Base-by-base conservation (phyloP, 2,888 invertebrate genomes). In the Xestia xanthographa region DNA sequence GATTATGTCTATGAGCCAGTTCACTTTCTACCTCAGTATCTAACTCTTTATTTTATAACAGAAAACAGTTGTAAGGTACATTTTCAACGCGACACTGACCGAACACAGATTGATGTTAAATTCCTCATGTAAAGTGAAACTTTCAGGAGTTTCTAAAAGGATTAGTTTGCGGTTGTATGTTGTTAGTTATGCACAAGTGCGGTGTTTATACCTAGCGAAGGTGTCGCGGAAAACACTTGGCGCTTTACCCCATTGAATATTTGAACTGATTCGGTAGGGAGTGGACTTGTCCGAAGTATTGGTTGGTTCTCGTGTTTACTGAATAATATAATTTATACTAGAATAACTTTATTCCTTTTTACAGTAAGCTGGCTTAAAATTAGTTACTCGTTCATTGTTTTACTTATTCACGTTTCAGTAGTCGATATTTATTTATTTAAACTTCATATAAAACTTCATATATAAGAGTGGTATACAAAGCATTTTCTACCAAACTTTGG, bases 101-200 rank as follows among this genome's bases (percentile, higher is more conserved):
- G 22, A 66, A 45, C 22, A 56, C 11, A 41, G 45, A 66, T 66
- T 56, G 41, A 41, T 56, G 41, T 53, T 48, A 63, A 74, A 74
- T 56, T 63, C 53, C 22, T 14, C 34, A 17, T 14, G 48, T 63
- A 43, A 43, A 20, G 26, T 56, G 66, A 66, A 81, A 81, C 20
- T 81, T 81, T 50, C 9, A 6, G 41, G 22, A 62, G 48, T 65
- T 29, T 34, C 62, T 29, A 76, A 81, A 80, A 70, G 66, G 70
- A 76, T 80, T 76, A 81, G 66, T 62, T 70, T 29, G 76, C 20
- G 82, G 82, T 66, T 6, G 34, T 26, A 43, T 56, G 70, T 45
- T 43, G 62, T 80, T 80, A 80, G 43, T 77, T 77, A 81, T 77
- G 70, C 62, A 67, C 70, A 63, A 45, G 48, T 58, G 17, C 34